phyloP scores from a whole-genome alignment of 2,797 vertebrate species.

The Argyrosomus regius region DNA sequence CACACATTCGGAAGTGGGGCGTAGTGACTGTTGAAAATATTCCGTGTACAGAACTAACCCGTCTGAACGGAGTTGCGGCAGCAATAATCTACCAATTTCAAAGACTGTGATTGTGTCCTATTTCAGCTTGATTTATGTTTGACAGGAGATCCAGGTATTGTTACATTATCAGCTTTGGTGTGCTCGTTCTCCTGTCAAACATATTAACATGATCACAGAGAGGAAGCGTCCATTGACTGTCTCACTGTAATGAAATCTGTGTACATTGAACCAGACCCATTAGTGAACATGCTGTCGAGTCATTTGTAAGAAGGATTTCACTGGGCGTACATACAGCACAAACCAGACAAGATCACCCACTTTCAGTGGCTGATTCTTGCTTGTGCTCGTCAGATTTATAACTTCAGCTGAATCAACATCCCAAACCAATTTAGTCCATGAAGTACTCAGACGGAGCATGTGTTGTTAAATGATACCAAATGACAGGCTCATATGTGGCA shows the following conservation, averaged over 20 bases:
- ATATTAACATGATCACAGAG: background rate
- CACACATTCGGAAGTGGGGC: background rate
- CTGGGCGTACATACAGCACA: background rate
- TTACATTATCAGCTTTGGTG: no score
- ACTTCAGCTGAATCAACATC: slow-evolving; percentile 34
- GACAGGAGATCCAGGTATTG: no score
- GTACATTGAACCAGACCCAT: slow-evolving; percentile 14
- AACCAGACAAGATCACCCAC: background rate
- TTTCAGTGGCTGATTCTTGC: background rate
- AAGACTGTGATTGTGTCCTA: no score
- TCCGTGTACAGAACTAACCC: no score
- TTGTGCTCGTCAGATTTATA: slow-evolving; percentile 3
- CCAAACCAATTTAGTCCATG: slow-evolving; percentile 2
- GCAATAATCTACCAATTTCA: no score
- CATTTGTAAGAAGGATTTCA: slow-evolving; percentile 3
- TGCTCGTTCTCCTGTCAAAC: background rate
- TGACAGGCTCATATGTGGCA: slow-evolving; percentile 34
- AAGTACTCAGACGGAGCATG: background rate
- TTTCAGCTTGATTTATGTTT: no score
- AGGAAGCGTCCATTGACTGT: slow-evolving; percentile 9
- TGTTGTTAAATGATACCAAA: slow-evolving; percentile 50
- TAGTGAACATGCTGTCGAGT: slow-evolving; percentile 1
- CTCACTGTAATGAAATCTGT: slow-evolving; percentile 15
- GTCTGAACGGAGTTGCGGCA: no score
- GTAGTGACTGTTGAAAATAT: background rate